Evolutionary conservation across 2,888 invertebrate genomes (phyloP).

Genomic region (Loripinus fragilis): DNA sequence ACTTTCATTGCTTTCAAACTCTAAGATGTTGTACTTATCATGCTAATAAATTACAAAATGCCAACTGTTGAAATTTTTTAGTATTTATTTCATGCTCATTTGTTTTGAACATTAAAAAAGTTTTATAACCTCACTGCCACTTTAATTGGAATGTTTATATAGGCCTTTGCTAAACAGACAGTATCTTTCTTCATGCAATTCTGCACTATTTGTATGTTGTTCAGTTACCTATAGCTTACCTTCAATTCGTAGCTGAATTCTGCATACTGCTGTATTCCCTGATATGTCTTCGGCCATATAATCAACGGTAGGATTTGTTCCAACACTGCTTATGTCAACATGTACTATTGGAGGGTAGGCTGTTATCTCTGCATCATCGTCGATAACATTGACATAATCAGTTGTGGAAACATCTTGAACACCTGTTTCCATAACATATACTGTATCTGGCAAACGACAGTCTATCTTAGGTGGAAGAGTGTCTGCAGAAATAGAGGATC

Average conservation of each 20-base stretch:
- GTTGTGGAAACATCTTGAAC: background rate
- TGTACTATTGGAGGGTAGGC: slow-evolving; percentile 30
- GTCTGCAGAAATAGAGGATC: slow-evolving; percentile 43
- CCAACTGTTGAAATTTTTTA: too few species aligned
- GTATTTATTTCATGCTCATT: too few species aligned
- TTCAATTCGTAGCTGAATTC: slow-evolving; percentile 67
- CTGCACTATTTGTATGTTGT: too few species aligned
- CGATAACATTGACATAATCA: slow-evolving; percentile 26
- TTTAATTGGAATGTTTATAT: too few species aligned
- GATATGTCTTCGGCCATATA: slow-evolving; percentile 62
- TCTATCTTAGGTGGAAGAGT: slow-evolving; percentile 38
- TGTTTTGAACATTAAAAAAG: too few species aligned
- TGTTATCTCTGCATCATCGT: slow-evolving; percentile 22
- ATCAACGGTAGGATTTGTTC: slow-evolving; percentile 55
- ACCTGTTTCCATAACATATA: slow-evolving; percentile 18
- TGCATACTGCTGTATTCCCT: slow-evolving; percentile 62
- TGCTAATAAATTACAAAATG: too few species aligned
- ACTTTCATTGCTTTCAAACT: too few species aligned
- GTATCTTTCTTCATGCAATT: too few species aligned
- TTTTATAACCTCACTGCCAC: too few species aligned
- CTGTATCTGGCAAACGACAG: slow-evolving; percentile 31
- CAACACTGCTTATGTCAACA: slow-evolving; percentile 44
- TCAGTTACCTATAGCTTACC: slow-evolving; percentile 51
- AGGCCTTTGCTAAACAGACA: too few species aligned
- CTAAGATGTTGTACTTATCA: too few species aligned